Conservation (phyloP, 2,888 invertebrate genomes). For the Strigamia maritima region DNA sequence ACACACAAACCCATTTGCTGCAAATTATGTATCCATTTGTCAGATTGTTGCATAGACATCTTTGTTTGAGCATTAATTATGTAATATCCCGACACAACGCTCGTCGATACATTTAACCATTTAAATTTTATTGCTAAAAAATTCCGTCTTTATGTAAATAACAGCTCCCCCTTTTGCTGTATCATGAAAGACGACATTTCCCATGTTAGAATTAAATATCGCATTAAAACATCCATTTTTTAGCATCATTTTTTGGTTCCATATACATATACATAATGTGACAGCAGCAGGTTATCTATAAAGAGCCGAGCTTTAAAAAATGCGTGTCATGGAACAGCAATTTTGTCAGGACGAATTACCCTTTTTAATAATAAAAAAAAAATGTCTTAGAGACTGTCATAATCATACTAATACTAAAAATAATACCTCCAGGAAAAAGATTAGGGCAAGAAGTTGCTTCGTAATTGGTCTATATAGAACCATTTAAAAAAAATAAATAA, state of each 20-base stretch:
- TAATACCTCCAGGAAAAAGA: neutral
- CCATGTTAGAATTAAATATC: neutral
- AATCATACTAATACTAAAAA: slow-evolving; percentile 24
- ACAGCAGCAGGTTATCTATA: slow-evolving; percentile 19
- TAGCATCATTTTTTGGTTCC: neutral
- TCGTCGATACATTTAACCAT: neutral
- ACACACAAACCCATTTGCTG: slow-evolving; percentile 30
- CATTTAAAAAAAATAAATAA: too few relatives aligned
- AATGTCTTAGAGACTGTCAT: slow-evolving; percentile 3
- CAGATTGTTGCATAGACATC: slow-evolving; percentile 21
- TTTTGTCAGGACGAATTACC: slow-evolving; percentile 30
- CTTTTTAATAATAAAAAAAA: slow-evolving; percentile 22
- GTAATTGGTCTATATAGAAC: neutral
- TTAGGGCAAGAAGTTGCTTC: slow-evolving; percentile 17
- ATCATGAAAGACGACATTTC: too few relatives aligned
- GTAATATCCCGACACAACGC: neutral
- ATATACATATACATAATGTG: neutral
- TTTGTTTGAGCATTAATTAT: neutral
- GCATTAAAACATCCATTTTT: neutral
- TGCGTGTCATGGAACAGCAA: slow-evolving; percentile 32
- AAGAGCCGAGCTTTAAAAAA: neutral
- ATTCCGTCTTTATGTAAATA: neutral
- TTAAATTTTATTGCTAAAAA: neutral
- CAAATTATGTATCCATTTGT: slow-evolving; percentile 24
- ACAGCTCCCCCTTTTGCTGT: neutral